Percentiles rank a stretch among this genome's conserved stretches.
Evolutionary conservation across 2,797 vertebrate species (phyloP).

Genomic region (Rousettus madagascariensis): DNA sequence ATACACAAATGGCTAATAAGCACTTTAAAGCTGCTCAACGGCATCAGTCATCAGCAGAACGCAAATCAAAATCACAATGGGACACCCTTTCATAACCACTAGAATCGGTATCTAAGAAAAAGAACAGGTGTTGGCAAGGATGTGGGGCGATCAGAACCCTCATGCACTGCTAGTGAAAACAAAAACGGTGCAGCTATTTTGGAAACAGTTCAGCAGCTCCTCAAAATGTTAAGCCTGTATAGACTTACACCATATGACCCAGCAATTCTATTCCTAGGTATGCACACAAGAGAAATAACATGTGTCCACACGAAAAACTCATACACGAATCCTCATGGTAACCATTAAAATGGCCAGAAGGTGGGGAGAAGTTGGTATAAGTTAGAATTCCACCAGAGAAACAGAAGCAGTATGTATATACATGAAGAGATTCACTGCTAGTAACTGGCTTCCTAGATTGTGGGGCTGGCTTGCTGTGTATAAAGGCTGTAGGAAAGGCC

Average conservation of each 20-base stretch:
- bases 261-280: not conserved
- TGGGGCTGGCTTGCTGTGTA: not conserved
- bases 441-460: not conserved
- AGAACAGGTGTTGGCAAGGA: not conserved
- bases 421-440: not conserved
- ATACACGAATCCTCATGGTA: not conserved
- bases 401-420: not conserved
- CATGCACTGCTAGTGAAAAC: not conserved
- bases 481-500: not conserved
- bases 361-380: not conserved
- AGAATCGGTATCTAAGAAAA: not conserved
- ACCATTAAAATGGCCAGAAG: not conserved
- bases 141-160: not conserved
- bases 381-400: not conserved
- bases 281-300: not conserved
- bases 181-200: not conserved
- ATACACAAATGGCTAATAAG: not conserved
- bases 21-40: not conserved
- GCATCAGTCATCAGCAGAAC: not conserved
- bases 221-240: not conserved
- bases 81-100: not conserved
- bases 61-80: not conserved
- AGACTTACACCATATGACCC: not conserved
- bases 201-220: not conserved
- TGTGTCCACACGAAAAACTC: not conserved